phyloP scores from a whole-genome alignment of 2,888 invertebrate genomes.

The Nomada ruficornis region DNA sequence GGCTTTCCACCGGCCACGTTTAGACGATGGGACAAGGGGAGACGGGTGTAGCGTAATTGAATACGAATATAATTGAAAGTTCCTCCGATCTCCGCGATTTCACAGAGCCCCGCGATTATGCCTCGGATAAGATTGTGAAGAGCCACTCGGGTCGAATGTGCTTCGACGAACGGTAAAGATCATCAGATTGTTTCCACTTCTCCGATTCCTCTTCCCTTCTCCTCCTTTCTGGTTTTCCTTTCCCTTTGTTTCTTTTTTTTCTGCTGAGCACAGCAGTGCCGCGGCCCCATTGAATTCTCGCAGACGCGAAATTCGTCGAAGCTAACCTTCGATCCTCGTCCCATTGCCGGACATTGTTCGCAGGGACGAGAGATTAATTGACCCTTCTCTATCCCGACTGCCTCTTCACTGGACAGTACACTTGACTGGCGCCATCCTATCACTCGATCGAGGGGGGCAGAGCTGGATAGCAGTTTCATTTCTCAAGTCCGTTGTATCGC shows the following conservation, averaged over 20 bases:
- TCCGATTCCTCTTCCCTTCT: background rate
- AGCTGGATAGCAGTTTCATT: conserved; percentile 50
- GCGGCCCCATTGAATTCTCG: too few relatives aligned
- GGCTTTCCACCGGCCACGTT: conserved; percentile 48
- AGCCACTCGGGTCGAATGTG: conserved; percentile 27
- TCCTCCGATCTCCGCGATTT: conserved; percentile 40
- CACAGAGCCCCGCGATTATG: conserved; percentile 28
- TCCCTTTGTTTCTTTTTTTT: too few relatives aligned
- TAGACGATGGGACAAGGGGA: conserved; percentile 26
- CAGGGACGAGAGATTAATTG: conserved; percentile 64
- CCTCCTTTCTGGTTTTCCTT: too few relatives aligned
- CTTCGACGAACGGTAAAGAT: conserved; percentile 49
- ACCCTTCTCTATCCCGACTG: conserved; percentile 36
- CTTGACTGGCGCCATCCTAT: conserved; percentile 18
- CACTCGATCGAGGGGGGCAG: conserved; percentile 49
- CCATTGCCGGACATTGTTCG: conserved; percentile 37
- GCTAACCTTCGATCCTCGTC: conserved; percentile 54
- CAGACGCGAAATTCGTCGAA: conserved; percentile 7
- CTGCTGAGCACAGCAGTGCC: too few relatives aligned
- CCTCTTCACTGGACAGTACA: conserved; percentile 13
- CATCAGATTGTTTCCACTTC: conserved; percentile 28
- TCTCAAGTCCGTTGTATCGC: conserved; percentile 40
- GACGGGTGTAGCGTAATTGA: conserved; percentile 57
- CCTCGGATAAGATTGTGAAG: conserved; percentile 43
- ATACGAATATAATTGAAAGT: conserved; percentile 71